These are phyloP conservation scores for Fratercula arctica DNA, from an alignment of 2,797 vertebrate species.

Conservation along the genomic window DNA sequence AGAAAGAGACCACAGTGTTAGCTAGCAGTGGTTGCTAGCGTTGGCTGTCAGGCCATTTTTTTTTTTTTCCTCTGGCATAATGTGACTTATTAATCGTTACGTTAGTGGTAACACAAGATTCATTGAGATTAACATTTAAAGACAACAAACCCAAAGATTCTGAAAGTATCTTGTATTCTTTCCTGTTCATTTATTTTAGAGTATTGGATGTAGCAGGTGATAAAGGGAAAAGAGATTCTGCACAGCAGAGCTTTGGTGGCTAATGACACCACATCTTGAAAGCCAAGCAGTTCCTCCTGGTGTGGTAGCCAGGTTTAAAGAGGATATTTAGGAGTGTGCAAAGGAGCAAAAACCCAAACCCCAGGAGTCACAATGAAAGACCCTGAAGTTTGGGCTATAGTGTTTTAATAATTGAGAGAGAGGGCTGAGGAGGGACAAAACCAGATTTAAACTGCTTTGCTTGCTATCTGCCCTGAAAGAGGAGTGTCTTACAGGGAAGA, in stretches of 20 bases:
- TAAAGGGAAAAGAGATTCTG: not conserved
- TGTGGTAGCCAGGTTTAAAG: not conserved
- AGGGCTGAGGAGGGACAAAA: not conserved
- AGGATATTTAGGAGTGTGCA: not conserved
- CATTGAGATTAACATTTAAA: not conserved
- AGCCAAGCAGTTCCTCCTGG: not conserved
- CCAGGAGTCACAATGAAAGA: not conserved
- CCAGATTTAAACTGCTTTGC: not conserved
- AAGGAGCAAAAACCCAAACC: not conserved
- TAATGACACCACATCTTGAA: not conserved
- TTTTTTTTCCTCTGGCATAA: not conserved
- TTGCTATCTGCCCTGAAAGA: not conserved
- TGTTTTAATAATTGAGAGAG: not conserved
- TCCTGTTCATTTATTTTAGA: not conserved
- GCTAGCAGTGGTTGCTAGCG: not conserved
- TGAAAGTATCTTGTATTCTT: not conserved
- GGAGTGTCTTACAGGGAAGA: not conserved
- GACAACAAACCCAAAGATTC: not conserved
- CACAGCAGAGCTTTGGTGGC: not conserved
- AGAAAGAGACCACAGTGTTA: not conserved
- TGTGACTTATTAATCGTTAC: fast-evolving
- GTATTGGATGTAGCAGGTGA: not conserved
- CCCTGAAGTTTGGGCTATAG: not conserved
- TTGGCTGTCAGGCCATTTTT: not conserved
- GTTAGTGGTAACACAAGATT: not conserved